These are phyloP conservation scores for Fulica atra DNA, from an alignment of 2,113 vertebrate species.

Conservation along the genomic window DNA sequence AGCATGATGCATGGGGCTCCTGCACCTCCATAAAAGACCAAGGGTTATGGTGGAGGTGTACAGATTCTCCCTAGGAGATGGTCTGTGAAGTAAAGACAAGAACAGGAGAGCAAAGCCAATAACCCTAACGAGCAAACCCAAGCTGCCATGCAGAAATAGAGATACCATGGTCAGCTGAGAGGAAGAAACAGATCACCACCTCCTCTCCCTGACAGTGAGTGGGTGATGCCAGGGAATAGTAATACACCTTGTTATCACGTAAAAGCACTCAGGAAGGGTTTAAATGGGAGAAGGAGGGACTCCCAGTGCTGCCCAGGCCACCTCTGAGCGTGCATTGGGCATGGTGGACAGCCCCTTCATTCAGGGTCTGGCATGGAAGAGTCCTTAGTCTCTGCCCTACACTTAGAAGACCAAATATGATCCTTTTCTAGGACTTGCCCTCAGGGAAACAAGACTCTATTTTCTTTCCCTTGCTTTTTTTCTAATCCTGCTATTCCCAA, in stretches of 20 bases:
- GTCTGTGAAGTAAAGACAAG: neutral
- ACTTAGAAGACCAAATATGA: neutral
- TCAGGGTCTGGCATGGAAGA: neutral
- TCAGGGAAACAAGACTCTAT: neutral
- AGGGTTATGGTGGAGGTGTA: neutral
- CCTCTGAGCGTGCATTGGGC: neutral
- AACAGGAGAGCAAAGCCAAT: neutral
- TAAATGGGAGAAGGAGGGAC: neutral
- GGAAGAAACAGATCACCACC: fast-evolving
- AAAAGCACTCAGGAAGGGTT: neutral
- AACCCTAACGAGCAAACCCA: neutral
- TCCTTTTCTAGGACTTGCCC: neutral
- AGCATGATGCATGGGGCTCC: neutral
- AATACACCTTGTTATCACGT: fast-evolving
- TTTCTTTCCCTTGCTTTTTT: neutral
- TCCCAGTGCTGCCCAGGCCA: neutral
- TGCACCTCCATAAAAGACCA: neutral
- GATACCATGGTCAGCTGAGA: neutral
- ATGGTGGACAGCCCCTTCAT: no score
- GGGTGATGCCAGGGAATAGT: neutral
- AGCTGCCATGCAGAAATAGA: neutral
- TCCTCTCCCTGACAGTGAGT: fast-evolving
- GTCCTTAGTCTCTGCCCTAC: neutral
- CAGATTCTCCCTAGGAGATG: neutral
- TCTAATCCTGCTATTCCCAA: neutral